A percentile compares a stretch with the other conserved stretches of the same genome.
phyloP scores from a whole-genome alignment of 2,888 invertebrate species.

The Girardia tigrina region DNA sequence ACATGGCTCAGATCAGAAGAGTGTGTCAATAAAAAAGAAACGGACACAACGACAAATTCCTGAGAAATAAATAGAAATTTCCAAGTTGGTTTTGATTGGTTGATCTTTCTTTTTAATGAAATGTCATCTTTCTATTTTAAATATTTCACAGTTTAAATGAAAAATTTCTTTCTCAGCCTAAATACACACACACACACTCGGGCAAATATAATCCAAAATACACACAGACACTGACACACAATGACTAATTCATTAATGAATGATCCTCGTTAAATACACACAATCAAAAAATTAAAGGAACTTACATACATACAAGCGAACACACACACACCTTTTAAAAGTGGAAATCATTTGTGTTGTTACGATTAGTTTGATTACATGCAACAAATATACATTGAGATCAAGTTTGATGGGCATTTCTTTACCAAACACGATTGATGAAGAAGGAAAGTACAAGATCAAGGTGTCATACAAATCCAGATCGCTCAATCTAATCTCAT shows the following conservation, averaged over 20 bases:
- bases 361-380: neutral
- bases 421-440: neutral
- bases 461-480: neutral
- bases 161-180: slow-evolving; percentile 6
- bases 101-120: neutral
- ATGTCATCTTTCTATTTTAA: neutral
- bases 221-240: neutral
- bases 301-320: too few relatives aligned
- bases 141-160: too few relatives aligned
- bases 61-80: neutral
- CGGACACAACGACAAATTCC: neutral
- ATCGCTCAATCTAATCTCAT: neutral
- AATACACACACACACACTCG: neutral
- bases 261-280: neutral
- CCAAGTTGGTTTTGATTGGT: neutral
- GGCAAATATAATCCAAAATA: neutral
- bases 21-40: neutral
- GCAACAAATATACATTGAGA: slow-evolving; percentile 15
- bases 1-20: neutral
- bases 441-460: neutral
- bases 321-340: too few relatives aligned
- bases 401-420: slow-evolving; percentile 1
- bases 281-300: neutral
- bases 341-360: neutral
- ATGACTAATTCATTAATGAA: neutral